Percentiles rank a stretch among this genome's conserved stretches.
Conservation (phyloP, 2,888 invertebrate species). For the Branchipolynoe longqiensis region DNA sequence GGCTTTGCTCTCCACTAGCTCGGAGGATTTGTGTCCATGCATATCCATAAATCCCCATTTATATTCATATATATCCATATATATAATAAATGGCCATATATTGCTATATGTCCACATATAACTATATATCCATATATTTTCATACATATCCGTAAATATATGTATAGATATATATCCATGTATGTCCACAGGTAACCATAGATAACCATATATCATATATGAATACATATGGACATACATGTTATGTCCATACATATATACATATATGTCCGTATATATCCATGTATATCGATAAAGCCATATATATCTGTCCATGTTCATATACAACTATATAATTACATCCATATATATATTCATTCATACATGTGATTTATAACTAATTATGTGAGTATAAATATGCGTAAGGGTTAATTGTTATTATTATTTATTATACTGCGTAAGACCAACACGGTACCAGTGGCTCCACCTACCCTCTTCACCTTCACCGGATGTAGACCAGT, state of each 20-base stretch:
- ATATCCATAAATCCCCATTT: not conserved
- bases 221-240: not conserved
- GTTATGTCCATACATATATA: not conserved
- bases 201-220: not conserved
- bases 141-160: not conserved
- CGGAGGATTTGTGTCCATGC: not conserved
- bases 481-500: too few relatives aligned
- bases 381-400: too few relatives aligned
- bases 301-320: not conserved
- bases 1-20: too few relatives aligned
- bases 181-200: not conserved
- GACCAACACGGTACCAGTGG: too few relatives aligned
- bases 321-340: not conserved
- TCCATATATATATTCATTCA: slow-evolving; percentile 19
- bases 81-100: not conserved
- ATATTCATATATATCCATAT: not conserved
- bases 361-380: not conserved
- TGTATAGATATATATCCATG: not conserved
- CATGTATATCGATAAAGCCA: not conserved
- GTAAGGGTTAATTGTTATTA: too few relatives aligned
- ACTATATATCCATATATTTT: too few relatives aligned
- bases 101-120: not conserved
- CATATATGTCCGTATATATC: not conserved
- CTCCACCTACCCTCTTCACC: too few relatives aligned
- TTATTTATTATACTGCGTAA: too few relatives aligned